phyloP scores from a whole-genome alignment of 2,113 vertebrate genomes.

The Elephantulus edwardii region DNA sequence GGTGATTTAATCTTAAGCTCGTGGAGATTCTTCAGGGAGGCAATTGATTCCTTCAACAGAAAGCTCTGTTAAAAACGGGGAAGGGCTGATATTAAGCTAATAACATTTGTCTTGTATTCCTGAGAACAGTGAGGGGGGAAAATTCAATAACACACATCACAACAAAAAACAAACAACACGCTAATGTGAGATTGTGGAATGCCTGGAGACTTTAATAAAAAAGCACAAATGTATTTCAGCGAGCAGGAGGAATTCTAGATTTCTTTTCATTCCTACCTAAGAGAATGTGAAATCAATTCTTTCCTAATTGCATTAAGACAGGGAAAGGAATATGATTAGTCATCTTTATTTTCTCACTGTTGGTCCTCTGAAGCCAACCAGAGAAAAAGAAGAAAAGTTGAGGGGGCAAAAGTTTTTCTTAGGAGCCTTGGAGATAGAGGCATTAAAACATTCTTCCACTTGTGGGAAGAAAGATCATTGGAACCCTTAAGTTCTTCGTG shows the following conservation, averaged over 20 bases:
- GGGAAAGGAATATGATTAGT: neutral
- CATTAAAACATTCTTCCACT: too few species aligned
- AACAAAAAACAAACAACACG: too few species aligned
- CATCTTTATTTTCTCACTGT: neutral
- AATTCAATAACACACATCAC: neutral
- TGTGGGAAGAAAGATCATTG: too few species aligned
- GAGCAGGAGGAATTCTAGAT: neutral
- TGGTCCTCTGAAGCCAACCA: neutral
- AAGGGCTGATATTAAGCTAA: neutral
- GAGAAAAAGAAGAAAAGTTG: neutral
- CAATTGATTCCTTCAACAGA: neutral
- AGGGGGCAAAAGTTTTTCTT: too few species aligned
- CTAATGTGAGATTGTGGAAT: fast-evolving
- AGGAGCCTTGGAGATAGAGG: too few species aligned
- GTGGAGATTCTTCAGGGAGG: neutral
- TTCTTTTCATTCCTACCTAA: neutral
- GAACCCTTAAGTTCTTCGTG: too few species aligned
- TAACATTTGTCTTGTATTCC: neutral
- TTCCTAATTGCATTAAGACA: neutral
- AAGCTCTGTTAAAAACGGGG: neutral
- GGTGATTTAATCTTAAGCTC: neutral
- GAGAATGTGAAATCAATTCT: neutral
- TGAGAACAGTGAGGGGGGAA: neutral
- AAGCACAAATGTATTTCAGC: fast-evolving
- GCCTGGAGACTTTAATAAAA: neutral